Evolutionary conservation across 2,797 vertebrate genomes (phyloP).

Genomic region (Acanthurus lineatus): DNA sequence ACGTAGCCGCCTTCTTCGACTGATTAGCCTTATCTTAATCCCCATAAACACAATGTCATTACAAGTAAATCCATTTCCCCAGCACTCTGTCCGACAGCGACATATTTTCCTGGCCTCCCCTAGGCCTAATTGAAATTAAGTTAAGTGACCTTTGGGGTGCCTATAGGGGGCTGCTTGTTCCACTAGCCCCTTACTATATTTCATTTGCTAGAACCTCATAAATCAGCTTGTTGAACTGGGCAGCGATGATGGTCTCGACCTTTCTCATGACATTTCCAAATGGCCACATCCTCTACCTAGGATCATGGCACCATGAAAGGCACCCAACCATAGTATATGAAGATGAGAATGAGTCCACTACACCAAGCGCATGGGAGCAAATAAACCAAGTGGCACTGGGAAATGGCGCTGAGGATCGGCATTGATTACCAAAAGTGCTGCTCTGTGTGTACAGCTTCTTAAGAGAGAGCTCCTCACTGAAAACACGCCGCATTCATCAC

Average conservation of each 20-base stretch:
- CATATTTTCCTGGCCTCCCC: slow-evolving; percentile 67
- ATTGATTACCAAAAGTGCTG: slow-evolving; percentile 45
- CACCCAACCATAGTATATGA: slow-evolving; percentile 68
- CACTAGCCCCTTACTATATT: slow-evolving; percentile 64
- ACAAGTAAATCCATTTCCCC: slow-evolving; percentile 65
- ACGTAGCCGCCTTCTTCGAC: slow-evolving; percentile 33
- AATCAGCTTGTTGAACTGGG: slow-evolving; percentile 81
- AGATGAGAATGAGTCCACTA: slow-evolving; percentile 60
- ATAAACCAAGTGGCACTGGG: slow-evolving; percentile 38
- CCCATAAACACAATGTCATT: slow-evolving; percentile 63
- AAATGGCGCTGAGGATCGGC: slow-evolving; percentile 34
- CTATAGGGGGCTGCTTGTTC: slow-evolving; percentile 69
- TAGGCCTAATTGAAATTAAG: slow-evolving; percentile 84
- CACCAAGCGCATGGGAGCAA: slow-evolving; percentile 30
- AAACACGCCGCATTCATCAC: background rate
- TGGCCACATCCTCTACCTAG: slow-evolving; percentile 77
- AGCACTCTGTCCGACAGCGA: slow-evolving; percentile 47
- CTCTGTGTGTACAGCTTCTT: slow-evolving; percentile 14
- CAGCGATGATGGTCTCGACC: slow-evolving; percentile 78
- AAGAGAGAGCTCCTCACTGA: slow-evolving; percentile 23
- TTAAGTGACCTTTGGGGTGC: slow-evolving; percentile 83
- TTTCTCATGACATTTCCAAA: slow-evolving; percentile 85
- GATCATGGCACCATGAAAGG: slow-evolving; percentile 74
- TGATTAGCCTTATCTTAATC: slow-evolving; percentile 67
- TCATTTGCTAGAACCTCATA: slow-evolving; percentile 78